These are phyloP conservation scores for Noctua janthina DNA, from an alignment of 2,888 invertebrate species.

Conservation along the genomic window DNA sequence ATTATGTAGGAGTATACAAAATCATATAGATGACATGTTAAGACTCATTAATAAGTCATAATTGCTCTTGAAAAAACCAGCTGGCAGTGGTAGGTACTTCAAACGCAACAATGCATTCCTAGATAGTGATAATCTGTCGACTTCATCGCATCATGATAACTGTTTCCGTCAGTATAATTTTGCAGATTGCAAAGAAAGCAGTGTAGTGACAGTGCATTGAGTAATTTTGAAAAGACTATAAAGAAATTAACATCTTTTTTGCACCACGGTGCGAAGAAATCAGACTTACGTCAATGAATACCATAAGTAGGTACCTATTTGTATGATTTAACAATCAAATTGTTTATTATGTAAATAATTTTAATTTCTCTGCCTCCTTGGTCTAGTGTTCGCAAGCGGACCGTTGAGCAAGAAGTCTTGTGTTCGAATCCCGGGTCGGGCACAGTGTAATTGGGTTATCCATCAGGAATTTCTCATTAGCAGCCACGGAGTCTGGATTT, in stretches of 20 bases:
- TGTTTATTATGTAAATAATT: background rate
- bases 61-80: background rate
- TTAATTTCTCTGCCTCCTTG: background rate
- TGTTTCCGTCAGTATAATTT: constrained; percentile 10
- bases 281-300: background rate
- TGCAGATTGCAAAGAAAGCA: constrained; percentile 2
- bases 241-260: constrained; percentile 3
- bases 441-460: background rate
- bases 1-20: background rate
- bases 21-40: background rate
- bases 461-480: background rate
- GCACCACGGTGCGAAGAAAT: background rate
- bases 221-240: constrained; percentile 1
- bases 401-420: background rate
- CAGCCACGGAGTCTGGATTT: background rate
- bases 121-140: constrained; percentile 33
- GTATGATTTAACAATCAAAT: background rate
- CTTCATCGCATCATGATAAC: constrained; percentile 23
- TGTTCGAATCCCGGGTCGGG: background rate
- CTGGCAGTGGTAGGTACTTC: constrained; percentile 10
- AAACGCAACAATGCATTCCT: constrained; percentile 25
- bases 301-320: constrained; percentile 12
- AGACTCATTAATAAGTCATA: background rate
- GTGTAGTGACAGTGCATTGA: background rate
- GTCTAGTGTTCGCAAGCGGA: background rate